Evolutionary conservation across 2,113 vertebrate genomes (phyloP), one percentile per base, ranked within the genome.

Genomic region (Gadus chalcogrammus): DNA sequence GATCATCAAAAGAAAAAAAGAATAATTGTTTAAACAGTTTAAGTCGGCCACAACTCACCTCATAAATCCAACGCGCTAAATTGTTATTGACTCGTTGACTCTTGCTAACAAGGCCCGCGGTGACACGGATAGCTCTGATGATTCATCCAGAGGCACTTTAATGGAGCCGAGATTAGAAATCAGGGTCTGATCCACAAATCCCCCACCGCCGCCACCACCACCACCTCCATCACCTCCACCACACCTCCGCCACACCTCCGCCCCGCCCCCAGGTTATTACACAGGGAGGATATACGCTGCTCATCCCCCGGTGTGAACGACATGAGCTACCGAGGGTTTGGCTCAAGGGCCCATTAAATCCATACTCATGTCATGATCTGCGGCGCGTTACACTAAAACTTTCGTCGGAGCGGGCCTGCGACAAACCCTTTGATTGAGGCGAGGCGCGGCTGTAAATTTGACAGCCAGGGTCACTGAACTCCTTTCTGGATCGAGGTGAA

Each of bases 341-440:
- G 72, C 85, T 87, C 82, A 77, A 77, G 85, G 84, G 79, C 79
- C 85, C 74, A 72, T 85, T 88, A 87, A 89, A 88, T 90, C 87
- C 78, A 85, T 82, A 89, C 71, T 18, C n/a, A 70, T 82, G 82
- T 89, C 80, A 88, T 84, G 81, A 91, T 90, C 74, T 77, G 82
- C 76, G 68, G 17, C 55, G 81, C 85, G 79, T 82, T 87, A 38
- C 84, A 84, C 86, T 88, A 82, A 88, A 90, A 91, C 89, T 85
- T 91, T 85, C 72, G 55, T 76, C 82, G 69, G 84, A 86, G 79
- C 17, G 82, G 20, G 28, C 71, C 52, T 73, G 80, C 79, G 85
- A 89, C 87, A 84, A 86, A 82, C 82, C 78, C 69, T 78, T 82
- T 88, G 86, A 88, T 82, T 76, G 87, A 82, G 78, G 77, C 79